Conservation (phyloP, 1,140 invertebrate genomes). For the Cyrtorhinus lividipennis region DNA sequence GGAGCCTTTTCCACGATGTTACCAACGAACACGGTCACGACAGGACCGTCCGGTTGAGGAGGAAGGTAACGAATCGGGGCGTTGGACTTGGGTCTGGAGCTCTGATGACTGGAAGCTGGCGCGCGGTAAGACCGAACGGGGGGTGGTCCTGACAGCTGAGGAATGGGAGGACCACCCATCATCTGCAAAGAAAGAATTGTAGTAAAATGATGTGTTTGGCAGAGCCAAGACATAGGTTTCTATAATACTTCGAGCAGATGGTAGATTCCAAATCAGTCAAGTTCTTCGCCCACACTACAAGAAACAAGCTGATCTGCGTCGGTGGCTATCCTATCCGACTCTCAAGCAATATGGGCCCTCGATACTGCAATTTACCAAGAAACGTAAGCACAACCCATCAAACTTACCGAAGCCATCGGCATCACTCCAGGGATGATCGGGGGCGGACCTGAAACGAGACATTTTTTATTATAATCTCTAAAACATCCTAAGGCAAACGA, state of each 20-base stretch:
- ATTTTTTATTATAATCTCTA: background rate
- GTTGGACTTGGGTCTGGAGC: slow-evolving; percentile 3
- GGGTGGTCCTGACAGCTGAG: slow-evolving; percentile 22
- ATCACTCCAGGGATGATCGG: slow-evolving; percentile 36
- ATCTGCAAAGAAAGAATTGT: slow-evolving; percentile 22
- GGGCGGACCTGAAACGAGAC: slow-evolving; percentile 26
- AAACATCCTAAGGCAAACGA: background rate
- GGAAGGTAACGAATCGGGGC: slow-evolving; percentile 17
- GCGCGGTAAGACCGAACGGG: slow-evolving; percentile 23
- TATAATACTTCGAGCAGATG: no score
- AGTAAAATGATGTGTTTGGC: no score
- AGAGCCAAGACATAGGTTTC: no score
- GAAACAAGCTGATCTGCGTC: no score
- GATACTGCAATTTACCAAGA: no score
- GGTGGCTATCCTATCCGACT: no score
- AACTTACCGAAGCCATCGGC: slow-evolving; percentile 37
- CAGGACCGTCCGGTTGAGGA: slow-evolving; percentile 46
- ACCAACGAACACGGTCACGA: slow-evolving; percentile 95
- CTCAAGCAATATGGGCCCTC: no score
- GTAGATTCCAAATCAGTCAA: no score
- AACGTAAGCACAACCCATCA: no score
- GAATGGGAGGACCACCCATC: slow-evolving; percentile 26
- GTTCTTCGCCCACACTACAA: no score
- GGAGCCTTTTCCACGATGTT: slow-evolving; percentile 94
- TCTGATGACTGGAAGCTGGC: background rate